Conservation (phyloP, 2,797 vertebrate genomes). For the Simalia tracyae region DNA sequence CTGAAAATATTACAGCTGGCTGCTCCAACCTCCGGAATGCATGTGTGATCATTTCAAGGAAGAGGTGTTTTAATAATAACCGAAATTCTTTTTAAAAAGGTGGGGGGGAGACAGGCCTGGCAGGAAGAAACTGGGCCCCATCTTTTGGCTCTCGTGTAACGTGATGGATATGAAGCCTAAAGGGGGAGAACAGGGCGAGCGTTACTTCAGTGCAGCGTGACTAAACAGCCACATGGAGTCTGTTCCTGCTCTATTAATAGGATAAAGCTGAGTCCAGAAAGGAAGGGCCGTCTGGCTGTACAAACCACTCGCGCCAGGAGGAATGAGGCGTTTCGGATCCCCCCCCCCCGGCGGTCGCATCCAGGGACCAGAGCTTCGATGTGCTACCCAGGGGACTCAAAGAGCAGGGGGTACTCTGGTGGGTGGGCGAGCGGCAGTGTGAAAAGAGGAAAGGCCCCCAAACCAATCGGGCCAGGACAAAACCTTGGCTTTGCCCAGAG, state of each 20-base stretch:
- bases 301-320: background rate
- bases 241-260: slow-evolving; percentile 53
- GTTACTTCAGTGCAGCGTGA: slow-evolving; percentile 43
- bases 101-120: background rate
- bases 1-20: background rate
- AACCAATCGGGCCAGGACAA: background rate
- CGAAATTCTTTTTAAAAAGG: background rate
- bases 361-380: background rate
- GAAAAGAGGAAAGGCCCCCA: background rate
- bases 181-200: slow-evolving; percentile 50
- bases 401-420: background rate
- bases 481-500: background rate
- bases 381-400: background rate
- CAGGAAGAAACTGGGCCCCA: slow-evolving; percentile 42
- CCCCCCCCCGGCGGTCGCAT: background rate
- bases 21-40: accelerated
- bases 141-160: slow-evolving; percentile 45
- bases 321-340: background rate
- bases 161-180: slow-evolving; percentile 42
- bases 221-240: slow-evolving; percentile 53
- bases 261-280: slow-evolving; percentile 20
- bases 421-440: background rate
- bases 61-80: background rate
- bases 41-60: accelerated
- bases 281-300: background rate